These are phyloP conservation scores for Norana najaformis DNA, from an alignment of 2,888 invertebrate genomes.

Conservation along the genomic window DNA sequence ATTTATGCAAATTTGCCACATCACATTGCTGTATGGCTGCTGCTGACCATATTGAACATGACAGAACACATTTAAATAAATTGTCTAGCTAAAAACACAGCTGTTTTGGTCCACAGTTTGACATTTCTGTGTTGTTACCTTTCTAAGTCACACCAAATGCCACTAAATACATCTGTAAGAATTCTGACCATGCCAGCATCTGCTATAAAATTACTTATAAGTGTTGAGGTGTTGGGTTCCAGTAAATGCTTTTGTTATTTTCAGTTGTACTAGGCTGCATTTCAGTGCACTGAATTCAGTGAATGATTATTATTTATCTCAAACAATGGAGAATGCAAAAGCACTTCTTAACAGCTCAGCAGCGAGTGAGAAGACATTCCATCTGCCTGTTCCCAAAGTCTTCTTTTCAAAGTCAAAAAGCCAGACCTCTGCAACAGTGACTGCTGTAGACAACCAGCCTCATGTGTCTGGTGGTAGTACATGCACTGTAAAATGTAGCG, in stretches of 20 bases:
- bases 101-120: neutral
- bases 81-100: neutral
- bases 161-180: neutral
- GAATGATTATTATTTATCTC: neutral
- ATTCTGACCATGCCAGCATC: too few species aligned
- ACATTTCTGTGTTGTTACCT: neutral
- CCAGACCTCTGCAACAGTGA: neutral
- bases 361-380: neutral
- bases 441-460: neutral
- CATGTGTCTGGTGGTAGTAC: neutral
- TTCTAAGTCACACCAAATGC: neutral
- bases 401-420: slow-evolving; percentile 1
- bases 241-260: neutral
- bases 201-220: too few species aligned
- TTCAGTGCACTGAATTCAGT: neutral
- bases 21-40: too few species aligned
- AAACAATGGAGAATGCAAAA: neutral
- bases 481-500: too few species aligned
- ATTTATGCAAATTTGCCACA: neutral
- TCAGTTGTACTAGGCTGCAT: neutral
- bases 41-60: neutral
- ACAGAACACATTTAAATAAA: neutral
- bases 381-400: neutral
- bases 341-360: neutral
- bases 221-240: neutral